A percentile compares a stretch with the other conserved stretches of the same genome.
phyloP scores from a whole-genome alignment of 1,140 invertebrate species.

The Diorhabda elongata region DNA sequence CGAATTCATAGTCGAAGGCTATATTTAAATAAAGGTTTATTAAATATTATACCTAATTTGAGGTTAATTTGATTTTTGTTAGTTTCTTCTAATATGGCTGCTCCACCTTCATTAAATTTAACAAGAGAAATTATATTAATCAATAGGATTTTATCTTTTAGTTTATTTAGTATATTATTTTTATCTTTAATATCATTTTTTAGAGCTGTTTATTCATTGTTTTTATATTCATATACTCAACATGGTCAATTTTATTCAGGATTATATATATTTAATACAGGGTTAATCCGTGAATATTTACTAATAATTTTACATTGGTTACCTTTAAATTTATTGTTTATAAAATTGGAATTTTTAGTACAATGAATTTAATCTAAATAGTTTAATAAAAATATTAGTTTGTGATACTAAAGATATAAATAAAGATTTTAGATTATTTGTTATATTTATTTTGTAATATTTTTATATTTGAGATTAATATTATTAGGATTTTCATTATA shows the following conservation, averaged over 20 bases:
- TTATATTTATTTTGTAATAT: conserved; percentile 56
- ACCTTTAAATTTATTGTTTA: conserved; percentile 57
- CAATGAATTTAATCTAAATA: conserved; percentile 50
- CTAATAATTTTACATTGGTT: conserved; percentile 58
- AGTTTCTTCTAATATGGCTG: conserved; percentile 50
- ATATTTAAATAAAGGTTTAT: conserved; percentile 50
- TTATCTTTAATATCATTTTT: conserved; percentile 52
- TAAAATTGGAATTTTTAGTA: conserved; percentile 52
- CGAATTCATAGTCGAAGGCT: conserved; percentile 23
- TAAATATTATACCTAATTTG: too few relatives aligned
- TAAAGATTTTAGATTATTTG: conserved; percentile 52
- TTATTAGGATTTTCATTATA: conserved; percentile 46
- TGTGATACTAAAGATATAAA: conserved; percentile 31
- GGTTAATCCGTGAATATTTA: conserved; percentile 54
- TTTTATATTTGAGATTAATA: conserved; percentile 44
- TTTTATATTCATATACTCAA: conserved; percentile 55
- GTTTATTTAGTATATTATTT: conserved; percentile 48
- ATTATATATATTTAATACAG: conserved; percentile 45
- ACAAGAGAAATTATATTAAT: conserved; percentile 57
- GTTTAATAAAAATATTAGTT: conserved; percentile 58
- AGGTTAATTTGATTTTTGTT: conserved; percentile 63
- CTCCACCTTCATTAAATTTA: conserved; percentile 50
- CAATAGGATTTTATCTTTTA: conserved; percentile 53
- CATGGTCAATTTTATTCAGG: conserved; percentile 52
- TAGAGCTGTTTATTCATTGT: conserved; percentile 49